Evolutionary conservation across 2,797 vertebrate genomes (phyloP).

Genomic region (Clamator glandarius): DNA sequence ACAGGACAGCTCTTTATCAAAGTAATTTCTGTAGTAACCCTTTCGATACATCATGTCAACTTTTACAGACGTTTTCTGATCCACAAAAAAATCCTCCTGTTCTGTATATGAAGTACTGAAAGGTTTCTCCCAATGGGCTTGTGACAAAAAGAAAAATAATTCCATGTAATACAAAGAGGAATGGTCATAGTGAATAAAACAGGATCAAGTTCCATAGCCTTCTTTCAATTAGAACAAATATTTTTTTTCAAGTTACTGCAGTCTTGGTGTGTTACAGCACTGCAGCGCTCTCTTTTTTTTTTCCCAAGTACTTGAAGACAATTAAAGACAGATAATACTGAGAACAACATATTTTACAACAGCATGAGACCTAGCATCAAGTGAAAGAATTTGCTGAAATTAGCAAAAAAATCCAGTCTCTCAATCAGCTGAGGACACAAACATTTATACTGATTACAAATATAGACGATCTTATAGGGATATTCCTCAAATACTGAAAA

Average conservation of each 20-base stretch:
- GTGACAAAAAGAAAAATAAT: background rate
- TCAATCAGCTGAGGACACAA: background rate
- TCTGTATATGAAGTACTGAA: constrained; percentile 44
- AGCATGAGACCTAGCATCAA: background rate
- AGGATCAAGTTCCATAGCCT: background rate
- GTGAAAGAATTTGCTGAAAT: background rate
- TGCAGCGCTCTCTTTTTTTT: background rate
- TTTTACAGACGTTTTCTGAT: constrained; percentile 70
- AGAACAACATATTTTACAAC: background rate
- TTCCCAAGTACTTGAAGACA: background rate
- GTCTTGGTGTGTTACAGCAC: background rate
- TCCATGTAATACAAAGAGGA: background rate
- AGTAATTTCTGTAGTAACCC: constrained; percentile 76
- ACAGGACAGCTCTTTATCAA: constrained; percentile 79
- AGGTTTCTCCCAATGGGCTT: constrained; percentile 71
- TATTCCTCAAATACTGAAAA: background rate
- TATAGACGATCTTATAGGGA: background rate
- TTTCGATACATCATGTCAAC: constrained; percentile 88
- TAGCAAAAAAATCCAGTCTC: background rate
- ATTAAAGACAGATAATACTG: background rate
- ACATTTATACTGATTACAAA: background rate
- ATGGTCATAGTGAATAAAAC: background rate
- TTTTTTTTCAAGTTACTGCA: too few species aligned
- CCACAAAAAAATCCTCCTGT: constrained; percentile 77
- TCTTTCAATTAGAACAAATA: background rate